Evolutionary conservation across 2,888 invertebrate species (phyloP), one percentile per base, ranked within the genome.

Genomic region (Epistrophe grossulariae): DNA sequence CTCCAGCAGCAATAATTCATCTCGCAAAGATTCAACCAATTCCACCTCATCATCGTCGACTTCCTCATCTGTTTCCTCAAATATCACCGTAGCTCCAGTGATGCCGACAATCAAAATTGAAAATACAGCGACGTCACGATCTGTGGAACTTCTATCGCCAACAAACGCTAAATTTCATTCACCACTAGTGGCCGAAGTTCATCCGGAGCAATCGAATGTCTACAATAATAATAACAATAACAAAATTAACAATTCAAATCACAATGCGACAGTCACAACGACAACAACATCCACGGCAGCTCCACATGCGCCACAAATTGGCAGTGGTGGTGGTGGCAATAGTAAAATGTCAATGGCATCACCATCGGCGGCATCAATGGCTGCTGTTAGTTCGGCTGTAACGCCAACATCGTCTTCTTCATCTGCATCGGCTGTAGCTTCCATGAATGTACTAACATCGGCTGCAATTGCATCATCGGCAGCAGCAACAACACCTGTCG

Each of bases 341-440:
- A 84, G 80, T n/a, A 84, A 84, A 84, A 79, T 84, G 74, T 70
- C 88, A 17, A 91, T 91, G 79, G 91, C 92, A 71, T 91, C 92
- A 38, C 92, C 92, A 83, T 91, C 91, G 17, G 90, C 90, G 10
- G 91, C 92, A 13, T 91, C 92, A 38, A 91, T 92, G 19, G 91
- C 93, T 88, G 92, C 93, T 92, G 89, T 91, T 31, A 91, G 91
- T 15, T 91, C 93, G 4, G 92, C 93, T 80, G 90, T 91, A 50
- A 91, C 91, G 76, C 91, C 89, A 45, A 79, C 89, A 89, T 79
- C 88, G 31, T 88, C 89, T 15, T 89, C 90, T 38, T 88, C 88
- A 8, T 88, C 89, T 62, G 90, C 89, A 19, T 88, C 90, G 9
- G 88, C 90, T 57, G 89, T 93, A 89, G 91, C 93, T 92, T 89